Base-by-base conservation (phyloP, 2,888 invertebrate genomes). In the Drosophila gaucha region DNA sequence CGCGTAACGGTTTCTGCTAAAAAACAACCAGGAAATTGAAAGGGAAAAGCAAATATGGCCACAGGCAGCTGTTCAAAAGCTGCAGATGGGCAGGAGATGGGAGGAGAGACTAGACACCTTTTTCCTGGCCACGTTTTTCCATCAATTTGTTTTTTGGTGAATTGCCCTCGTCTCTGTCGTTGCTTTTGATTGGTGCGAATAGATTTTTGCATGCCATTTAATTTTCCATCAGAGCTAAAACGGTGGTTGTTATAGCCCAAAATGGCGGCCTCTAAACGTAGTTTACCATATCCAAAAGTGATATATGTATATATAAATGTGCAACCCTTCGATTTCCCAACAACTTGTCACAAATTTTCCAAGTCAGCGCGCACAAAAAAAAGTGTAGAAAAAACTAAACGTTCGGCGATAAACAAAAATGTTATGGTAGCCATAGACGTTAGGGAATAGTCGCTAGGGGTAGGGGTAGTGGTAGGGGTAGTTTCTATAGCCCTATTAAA, bases 11-110 rank as follows among this genome's bases (percentile, higher is more conserved):
- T 54, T 52, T 43, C 20, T 35, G 47, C 31, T 52, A 85, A 82
- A 51, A 49, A 33, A 79, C 82, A 76, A 67, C 74, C 85, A 88
- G 88, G 83, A 89, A 89, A 89, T 89, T 90, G 80, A 78, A 80
- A 84, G 76, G 65, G 72, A 74, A 89, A 82, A 78, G 60, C 82
- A 84, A 88, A 84, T 71, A 88, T 88, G 86, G 80, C 88, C 65
- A 68, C 66, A 65, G 76, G 70, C 68, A 67, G 22, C 52, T 35
- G 33, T 9, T 6, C n/a, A n/a, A 20, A 22, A n/a, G 18, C 14
- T 38, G 30, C 24, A n/a, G n/a, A n/a, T 28, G 41, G 33, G 31
- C 44, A 69, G 69, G 22, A 16, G 38, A 14, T n/a, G 47, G 24
- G 6, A 9, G 33, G 31, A 4, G n/a, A 16, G 4, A 16, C 43